Evolutionary conservation across 2,797 vertebrate species (phyloP), one percentile per base, ranked within the genome.

Genomic region (Diglossa cyanea): DNA sequence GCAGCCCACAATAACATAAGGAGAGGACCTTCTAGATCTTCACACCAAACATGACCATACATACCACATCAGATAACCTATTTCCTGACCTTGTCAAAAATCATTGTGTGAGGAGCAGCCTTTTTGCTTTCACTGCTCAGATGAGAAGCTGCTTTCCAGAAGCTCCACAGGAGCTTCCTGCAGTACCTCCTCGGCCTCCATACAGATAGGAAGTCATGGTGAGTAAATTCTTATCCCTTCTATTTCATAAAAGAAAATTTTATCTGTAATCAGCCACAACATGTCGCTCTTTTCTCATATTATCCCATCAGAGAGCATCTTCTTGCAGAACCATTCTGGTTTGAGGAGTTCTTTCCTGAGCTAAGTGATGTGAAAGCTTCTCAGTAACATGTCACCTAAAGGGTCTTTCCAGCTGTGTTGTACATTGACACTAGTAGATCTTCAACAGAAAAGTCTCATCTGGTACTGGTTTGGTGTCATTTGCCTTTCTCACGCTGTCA

Each of bases 111-210:
- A 30, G 25, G 10, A 91, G 13, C 50, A 87, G 30, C 26, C 11
- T 44, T 72, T 93, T 68, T 39, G 13, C 37, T 78, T 88, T 60
- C 35, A 40, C 17, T 1, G 0, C 20, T 70, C 0, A 0, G 14
- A 40, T 40, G 45, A 76, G 76, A 76, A 86, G n/a, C 45, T 88
- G 61, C 8, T 1, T 88, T 80, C 68, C 65, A 77, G 65, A 35
- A 65, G 33, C 15, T 71, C 33, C 57, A 45, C 39, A 39, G 68
- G 23, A 86, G 11, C 28, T 58, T 70, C 17, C 35, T 83, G 44
- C 39, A 47, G 24, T 35, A 80, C 24, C 21, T 55, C 11, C 40
- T 58, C 2, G 0, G 35, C 31, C 67, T 6, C 0, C 3, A 7
- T 55, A 30, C 8, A 71, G 28, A 18, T 17, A 30, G 42, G 42